Evolutionary conservation across 2,113 vertebrate genomes (phyloP).

Genomic region (Sitta europaea): DNA sequence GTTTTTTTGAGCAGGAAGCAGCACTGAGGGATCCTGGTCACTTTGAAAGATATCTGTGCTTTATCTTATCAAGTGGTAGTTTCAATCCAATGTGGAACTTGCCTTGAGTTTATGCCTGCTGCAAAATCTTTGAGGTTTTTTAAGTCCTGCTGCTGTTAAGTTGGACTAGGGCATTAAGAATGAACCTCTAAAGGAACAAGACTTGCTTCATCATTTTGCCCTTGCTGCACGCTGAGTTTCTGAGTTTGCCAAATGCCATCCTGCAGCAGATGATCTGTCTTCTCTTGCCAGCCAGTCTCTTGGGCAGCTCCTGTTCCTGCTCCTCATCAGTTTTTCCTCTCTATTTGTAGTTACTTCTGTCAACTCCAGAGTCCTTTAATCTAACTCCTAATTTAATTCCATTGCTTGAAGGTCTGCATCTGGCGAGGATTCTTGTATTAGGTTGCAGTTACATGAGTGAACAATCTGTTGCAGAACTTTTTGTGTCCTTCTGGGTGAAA

Average conservation of each 20-base stretch:
- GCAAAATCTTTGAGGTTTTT: background rate
- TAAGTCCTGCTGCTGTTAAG: slow-evolving; percentile 4
- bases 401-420: slow-evolving; percentile 10
- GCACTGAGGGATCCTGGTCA: background rate
- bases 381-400: background rate
- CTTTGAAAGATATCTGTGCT: background rate
- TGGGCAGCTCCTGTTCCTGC: background rate
- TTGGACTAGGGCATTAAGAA: background rate
- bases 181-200: background rate
- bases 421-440: background rate
- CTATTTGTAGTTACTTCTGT: background rate
- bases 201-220: background rate
- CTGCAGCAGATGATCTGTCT: background rate
- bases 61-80: background rate
- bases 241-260: background rate
- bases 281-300: background rate
- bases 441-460: background rate
- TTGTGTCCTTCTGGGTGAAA: slow-evolving; percentile 26
- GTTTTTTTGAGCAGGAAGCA: background rate
- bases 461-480: background rate
- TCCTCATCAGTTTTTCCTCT: background rate
- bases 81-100: background rate
- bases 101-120: background rate
- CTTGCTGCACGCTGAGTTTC: background rate
- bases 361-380: background rate